A percentile compares a stretch with the other conserved stretches of the same genome.
Conservation (phyloP, 2,797 vertebrate species). For the Heterohyrax brucei region DNA sequence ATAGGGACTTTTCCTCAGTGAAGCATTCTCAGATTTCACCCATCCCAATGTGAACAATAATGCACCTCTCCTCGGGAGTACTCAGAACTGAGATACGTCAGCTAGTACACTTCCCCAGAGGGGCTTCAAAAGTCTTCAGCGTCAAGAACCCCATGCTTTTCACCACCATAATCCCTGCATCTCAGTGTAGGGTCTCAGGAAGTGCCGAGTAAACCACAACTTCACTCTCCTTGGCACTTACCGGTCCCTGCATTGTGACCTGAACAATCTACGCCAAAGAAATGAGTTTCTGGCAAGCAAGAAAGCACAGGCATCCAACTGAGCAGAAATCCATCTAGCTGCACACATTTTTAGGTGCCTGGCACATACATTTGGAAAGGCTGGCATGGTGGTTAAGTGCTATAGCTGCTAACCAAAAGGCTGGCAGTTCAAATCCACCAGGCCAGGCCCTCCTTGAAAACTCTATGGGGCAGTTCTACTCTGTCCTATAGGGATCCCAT, state of each 20-base stretch:
- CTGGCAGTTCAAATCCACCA: too few species aligned
- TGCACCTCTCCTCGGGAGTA: not conserved
- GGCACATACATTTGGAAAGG: too few species aligned
- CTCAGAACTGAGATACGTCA: too few species aligned
- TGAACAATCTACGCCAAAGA: not conserved
- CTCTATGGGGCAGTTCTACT: too few species aligned
- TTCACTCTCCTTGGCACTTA: not conserved
- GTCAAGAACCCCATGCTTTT: not conserved
- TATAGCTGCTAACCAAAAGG: too few species aligned
- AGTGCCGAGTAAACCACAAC: not conserved
- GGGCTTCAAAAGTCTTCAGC: not conserved
- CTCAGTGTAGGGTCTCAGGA: not conserved
- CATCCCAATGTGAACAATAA: not conserved
- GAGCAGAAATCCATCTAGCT: not conserved
- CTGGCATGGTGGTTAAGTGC: too few species aligned
- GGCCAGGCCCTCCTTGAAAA: too few species aligned
- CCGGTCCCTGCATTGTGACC: not conserved
- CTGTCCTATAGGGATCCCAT: too few species aligned
- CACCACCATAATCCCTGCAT: not conserved
- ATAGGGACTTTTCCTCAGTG: too few species aligned
- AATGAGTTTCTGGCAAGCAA: not conserved
- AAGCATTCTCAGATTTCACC: not conserved
- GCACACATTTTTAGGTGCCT: not conserved
- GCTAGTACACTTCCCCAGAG: not conserved
- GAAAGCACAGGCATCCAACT: not conserved